phyloP scores from a whole-genome alignment of 2,797 vertebrate genomes.

The Liparis tanakae region DNA sequence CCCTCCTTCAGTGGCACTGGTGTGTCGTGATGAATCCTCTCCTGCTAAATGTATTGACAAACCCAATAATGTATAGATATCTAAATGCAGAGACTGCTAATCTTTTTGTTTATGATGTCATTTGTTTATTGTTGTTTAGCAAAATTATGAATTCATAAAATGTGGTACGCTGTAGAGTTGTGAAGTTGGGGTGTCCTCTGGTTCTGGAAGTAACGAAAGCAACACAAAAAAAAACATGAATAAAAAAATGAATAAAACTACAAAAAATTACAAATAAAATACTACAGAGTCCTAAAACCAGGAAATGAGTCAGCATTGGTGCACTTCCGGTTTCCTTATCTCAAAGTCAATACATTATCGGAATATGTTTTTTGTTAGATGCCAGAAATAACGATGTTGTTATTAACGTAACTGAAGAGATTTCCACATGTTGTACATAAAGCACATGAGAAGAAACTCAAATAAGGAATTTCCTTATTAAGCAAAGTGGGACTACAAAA shows the following conservation, averaged over 20 bases:
- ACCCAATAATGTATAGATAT: background rate
- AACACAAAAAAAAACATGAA: background rate
- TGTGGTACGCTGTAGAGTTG: background rate
- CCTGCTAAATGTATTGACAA: background rate
- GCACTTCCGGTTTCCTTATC: background rate
- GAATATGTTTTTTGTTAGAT: background rate
- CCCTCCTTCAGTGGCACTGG: too few relatives aligned
- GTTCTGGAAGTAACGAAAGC: slow-evolving; percentile 8
- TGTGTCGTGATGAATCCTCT: too few relatives aligned
- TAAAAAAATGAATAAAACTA: background rate
- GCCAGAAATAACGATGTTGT: background rate
- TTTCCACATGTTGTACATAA: background rate
- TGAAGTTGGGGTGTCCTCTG: background rate
- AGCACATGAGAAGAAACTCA: background rate
- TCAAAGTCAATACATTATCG: background rate
- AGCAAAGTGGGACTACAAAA: background rate
- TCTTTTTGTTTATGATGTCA: background rate
- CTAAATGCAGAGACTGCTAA: background rate
- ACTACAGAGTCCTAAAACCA: background rate
- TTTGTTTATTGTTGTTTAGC: background rate
- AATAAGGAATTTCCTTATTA: background rate
- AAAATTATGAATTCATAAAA: background rate
- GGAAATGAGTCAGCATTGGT: background rate
- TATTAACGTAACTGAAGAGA: background rate
- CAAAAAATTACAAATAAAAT: background rate